Evolutionary conservation across 2,113 vertebrate species (phyloP).

Genomic region (Formicarius rufipectus): DNA sequence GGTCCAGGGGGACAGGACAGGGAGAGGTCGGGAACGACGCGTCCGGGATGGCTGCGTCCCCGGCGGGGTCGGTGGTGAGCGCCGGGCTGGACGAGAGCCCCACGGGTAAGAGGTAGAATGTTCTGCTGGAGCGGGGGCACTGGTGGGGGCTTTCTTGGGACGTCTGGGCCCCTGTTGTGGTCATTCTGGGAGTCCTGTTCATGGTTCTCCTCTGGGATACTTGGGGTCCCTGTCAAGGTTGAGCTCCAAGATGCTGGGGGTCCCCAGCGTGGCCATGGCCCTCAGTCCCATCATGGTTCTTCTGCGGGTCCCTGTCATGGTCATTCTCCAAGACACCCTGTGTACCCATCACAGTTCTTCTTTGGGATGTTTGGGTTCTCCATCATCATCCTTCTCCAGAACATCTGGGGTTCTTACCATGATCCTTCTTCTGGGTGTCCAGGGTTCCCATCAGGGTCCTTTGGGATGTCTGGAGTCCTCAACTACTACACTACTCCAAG

Average conservation of each 20-base stretch:
- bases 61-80: slow-evolving; percentile 71
- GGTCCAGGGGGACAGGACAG: not conserved
- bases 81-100: slow-evolving; percentile 76
- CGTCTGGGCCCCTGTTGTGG: not conserved
- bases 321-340: not conserved
- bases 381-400: not conserved
- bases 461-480: not conserved
- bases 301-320: not conserved
- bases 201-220: not conserved
- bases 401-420: not conserved
- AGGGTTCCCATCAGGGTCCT: not conserved
- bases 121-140: not conserved
- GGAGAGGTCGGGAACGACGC: not conserved
- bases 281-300: not conserved
- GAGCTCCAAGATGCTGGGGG: not conserved
- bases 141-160: not conserved
- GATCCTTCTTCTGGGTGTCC: not conserved
- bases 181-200: not conserved
- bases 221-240: not conserved
- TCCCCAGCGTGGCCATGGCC: not conserved
- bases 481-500: not conserved
- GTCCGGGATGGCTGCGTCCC: slow-evolving; percentile 70
- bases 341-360: not conserved
- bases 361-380: not conserved
- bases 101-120: slow-evolving; percentile 74